Base-by-base conservation (phyloP, 2,797 vertebrate genomes). In the Lacerta viridis region DNA sequence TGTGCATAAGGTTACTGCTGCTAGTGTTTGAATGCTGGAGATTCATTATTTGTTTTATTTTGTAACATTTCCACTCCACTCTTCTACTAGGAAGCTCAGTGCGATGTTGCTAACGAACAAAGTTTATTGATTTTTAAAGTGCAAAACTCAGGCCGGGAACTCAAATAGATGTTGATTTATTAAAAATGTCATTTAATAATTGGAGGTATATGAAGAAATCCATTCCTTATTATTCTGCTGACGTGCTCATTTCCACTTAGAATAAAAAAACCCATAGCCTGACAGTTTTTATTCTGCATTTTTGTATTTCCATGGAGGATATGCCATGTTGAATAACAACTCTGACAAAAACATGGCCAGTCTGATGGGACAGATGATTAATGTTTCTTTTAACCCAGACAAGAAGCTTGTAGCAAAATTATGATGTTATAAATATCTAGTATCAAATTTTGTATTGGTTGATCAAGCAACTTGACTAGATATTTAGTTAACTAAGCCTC, bases 401-500 rank as follows among this genome's bases (percentile, higher is more conserved):
- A 61, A 76, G 43, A 90, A 29, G 72, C 79, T 85, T 95, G 88
- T 88, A 43, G 66, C n/a, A 61, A 29, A 64, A 59, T 33, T 46
- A 27, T 61, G 13, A 76, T 17, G 1, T 80, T 55, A 36, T 71
- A 46, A 86, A 80, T 39, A 29, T 29, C 10, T 80, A 59, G 11
- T 33, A 46, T 20, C 46, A 50, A 9, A 2, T 20, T 84, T 64
- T 43, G 71, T 81, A 74, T 25, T 27, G 36, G 13, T 82, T 64
- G 25, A 17, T 84, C 2, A 76, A 74, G 43, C 10, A 68, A 25
- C 7, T 81, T 50, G 90, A 90, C 89, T 91, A 91, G 85, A 87
- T 89, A 87, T 27, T 85, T 90, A 89, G 91, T 93, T 92, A 93
- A 93, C 87, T 93, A 93, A 93, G 93, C 85, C 61, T 92, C 83